Conservation (phyloP, 2,113 vertebrate species). For the Lophura nycthemera region DNA sequence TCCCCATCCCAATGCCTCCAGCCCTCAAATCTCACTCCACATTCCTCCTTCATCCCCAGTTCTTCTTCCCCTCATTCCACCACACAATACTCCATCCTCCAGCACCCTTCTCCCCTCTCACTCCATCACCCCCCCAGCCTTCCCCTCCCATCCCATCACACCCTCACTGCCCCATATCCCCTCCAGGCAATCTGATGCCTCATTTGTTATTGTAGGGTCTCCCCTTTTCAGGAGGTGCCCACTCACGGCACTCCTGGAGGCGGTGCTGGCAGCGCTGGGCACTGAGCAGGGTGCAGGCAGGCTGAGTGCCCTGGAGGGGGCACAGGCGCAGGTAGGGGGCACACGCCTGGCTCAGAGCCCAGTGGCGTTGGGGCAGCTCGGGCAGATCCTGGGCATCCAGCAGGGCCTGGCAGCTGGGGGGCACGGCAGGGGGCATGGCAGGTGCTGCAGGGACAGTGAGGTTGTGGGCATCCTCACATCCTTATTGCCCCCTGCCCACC, state of each 20-base stretch:
- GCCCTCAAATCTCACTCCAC: too few species aligned
- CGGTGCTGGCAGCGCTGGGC: constrained; percentile 55
- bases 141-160: not conserved
- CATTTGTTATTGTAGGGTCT: not conserved
- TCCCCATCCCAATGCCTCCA: not conserved
- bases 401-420: constrained; percentile 84
- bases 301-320: constrained; percentile 12
- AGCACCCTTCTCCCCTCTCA: not conserved
- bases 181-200: not conserved
- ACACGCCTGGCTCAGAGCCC: constrained; percentile 87
- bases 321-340: constrained; percentile 85
- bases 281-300: not conserved
- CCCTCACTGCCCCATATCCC: not conserved
- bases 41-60: too few species aligned
- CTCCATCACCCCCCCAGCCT: too few species aligned
- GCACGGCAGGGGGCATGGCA: constrained; percentile 23
- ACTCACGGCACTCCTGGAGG: constrained; percentile 76
- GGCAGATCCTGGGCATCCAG: constrained; percentile 76
- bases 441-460: constrained; percentile 37
- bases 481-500: not conserved
- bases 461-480: not conserved
- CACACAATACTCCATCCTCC: too few species aligned
- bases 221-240: not conserved
- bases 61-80: too few species aligned
- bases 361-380: constrained; percentile 81